phyloP scores from a whole-genome alignment of 1,140 invertebrate genomes.

The Listronotus bonariensis region DNA sequence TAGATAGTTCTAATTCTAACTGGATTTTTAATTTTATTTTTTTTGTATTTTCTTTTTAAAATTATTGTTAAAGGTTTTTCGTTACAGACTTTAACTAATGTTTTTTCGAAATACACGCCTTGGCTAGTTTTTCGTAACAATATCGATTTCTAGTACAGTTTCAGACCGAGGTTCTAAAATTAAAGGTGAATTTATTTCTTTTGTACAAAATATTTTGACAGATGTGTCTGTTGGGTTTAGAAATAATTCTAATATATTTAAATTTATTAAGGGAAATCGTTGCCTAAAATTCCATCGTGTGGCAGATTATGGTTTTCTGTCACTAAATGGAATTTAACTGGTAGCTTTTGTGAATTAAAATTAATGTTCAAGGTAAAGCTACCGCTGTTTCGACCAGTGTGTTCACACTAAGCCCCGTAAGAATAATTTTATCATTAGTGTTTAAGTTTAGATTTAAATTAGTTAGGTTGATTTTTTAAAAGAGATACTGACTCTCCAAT shows the following conservation, averaged over 20 bases:
- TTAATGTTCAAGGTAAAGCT: too few species aligned
- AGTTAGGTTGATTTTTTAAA: too few species aligned
- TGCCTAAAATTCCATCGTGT: constrained; percentile 2
- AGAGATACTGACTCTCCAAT: too few species aligned
- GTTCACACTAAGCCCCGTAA: too few species aligned
- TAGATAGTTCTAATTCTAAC: constrained; percentile 14
- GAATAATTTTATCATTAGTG: too few species aligned
- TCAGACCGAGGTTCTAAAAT: constrained; percentile 1
- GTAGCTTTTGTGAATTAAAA: too few species aligned
- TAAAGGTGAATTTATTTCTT: too few species aligned
- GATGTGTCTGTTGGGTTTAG: too few species aligned
- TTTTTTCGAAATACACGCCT: constrained; percentile 29
- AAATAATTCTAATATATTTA: neutral
- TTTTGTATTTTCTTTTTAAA: constrained; percentile 27
- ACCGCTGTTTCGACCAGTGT: too few species aligned
- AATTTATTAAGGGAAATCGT: neutral
- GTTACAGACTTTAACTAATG: constrained; percentile 26
- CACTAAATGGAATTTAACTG: constrained; percentile 6
- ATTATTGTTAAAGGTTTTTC: constrained; percentile 21
- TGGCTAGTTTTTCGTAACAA: constrained; percentile 30
- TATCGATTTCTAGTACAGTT: constrained; percentile 27
- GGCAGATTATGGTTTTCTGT: neutral
- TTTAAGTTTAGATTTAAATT: too few species aligned
- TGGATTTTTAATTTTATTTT: constrained; percentile 5
- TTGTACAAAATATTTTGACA: too few species aligned